These are phyloP conservation scores for Phortica okadai DNA, from an alignment of 2,888 invertebrate species.

Conservation along the genomic window DNA sequence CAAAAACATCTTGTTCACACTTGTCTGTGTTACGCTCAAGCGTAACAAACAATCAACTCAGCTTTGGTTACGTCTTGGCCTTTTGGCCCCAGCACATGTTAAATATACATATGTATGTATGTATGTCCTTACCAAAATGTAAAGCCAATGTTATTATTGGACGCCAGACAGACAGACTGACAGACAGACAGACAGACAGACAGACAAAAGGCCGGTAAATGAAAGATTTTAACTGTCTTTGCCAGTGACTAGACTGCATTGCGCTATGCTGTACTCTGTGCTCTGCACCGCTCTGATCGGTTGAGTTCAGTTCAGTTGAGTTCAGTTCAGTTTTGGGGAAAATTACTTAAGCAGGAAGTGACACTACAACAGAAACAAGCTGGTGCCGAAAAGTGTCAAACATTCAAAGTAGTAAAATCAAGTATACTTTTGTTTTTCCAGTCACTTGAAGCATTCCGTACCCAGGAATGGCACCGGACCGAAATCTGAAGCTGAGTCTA, in stretches of 20 bases:
- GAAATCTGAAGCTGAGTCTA: neutral
- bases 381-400: constrained; percentile 74
- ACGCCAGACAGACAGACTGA: neutral
- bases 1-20: constrained; percentile 76
- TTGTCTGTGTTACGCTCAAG: constrained; percentile 55
- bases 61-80: neutral
- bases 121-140: neutral
- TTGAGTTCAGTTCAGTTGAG: neutral
- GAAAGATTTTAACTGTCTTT: constrained; percentile 23
- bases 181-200: neutral
- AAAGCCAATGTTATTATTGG: constrained; percentile 27
- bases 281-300: neutral
- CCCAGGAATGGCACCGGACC: neutral
- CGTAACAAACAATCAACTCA: constrained; percentile 27
- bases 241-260: neutral
- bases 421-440: constrained; percentile 72
- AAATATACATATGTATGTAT: neutral
- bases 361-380: constrained; percentile 67
- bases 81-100: neutral
- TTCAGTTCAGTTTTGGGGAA: neutral
- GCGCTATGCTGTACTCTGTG: neutral
- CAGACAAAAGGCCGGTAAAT: neutral
- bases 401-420: constrained; percentile 76
- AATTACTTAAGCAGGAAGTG: constrained; percentile 59
- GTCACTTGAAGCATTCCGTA: constrained; percentile 16